phyloP scores from a whole-genome alignment of 2,888 invertebrate genomes.

The Caenorhabditis macrosperma region DNA sequence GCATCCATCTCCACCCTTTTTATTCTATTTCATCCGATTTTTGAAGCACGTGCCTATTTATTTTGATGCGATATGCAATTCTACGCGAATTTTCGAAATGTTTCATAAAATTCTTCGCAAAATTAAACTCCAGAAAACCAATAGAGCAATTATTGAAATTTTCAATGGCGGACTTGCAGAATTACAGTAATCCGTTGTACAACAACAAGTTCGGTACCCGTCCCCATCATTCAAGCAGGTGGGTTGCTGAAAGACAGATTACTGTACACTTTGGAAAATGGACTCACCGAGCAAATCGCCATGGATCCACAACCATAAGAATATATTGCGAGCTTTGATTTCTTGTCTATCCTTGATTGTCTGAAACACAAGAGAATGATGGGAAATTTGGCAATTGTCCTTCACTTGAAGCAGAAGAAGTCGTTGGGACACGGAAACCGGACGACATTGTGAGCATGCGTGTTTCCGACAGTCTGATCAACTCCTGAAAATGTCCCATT shows the following conservation, averaged over 20 bases:
- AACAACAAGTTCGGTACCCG: slow-evolving; percentile 30
- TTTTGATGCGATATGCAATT: background rate
- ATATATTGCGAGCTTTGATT: slow-evolving; percentile 19
- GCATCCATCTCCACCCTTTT: background rate
- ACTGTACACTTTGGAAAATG: too few species aligned
- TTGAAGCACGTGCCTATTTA: background rate
- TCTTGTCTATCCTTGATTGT: slow-evolving; percentile 30
- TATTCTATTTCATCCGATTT: background rate
- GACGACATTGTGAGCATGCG: slow-evolving; percentile 23
- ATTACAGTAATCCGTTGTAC: slow-evolving; percentile 47
- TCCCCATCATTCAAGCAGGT: slow-evolving; percentile 19
- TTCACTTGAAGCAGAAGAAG: slow-evolving; percentile 47
- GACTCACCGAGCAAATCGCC: slow-evolving; percentile 38
- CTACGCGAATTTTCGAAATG: too few species aligned
- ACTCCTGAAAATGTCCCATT: slow-evolving; percentile 21
- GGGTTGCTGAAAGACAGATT: slow-evolving; percentile 25
- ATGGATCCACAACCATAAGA: slow-evolving; percentile 36
- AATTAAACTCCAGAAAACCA: too few species aligned
- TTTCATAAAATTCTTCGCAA: too few species aligned
- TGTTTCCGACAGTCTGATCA: slow-evolving; percentile 22
- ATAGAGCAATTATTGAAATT: too few species aligned
- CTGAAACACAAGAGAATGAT: slow-evolving; percentile 6
- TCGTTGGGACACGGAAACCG: slow-evolving; percentile 15
- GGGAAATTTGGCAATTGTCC: background rate
- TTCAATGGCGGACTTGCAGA: background rate